Conservation (phyloP, 1,140 invertebrate genomes). For the Caenorhabditis brenneri region DNA sequence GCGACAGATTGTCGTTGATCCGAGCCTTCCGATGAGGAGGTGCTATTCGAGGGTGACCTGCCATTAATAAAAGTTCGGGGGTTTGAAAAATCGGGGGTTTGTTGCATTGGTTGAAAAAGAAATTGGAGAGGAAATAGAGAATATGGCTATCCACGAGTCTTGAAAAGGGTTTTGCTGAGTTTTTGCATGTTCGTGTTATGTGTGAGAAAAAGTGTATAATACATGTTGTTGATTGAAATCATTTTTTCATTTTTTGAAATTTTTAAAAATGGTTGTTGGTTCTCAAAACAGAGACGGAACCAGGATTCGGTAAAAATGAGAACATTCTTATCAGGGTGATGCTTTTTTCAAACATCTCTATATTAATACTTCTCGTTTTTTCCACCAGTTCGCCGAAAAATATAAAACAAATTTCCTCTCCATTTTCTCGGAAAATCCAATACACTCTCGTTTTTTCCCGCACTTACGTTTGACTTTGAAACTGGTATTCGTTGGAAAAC, state of each 20-base stretch:
- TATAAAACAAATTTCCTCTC: too few relatives aligned
- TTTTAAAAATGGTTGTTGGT: too few relatives aligned
- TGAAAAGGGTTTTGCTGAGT: not conserved
- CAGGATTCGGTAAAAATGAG: too few relatives aligned
- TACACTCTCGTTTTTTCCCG: too few relatives aligned
- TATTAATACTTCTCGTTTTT: too few relatives aligned
- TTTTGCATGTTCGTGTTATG: not conserved
- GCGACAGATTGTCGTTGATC: conserved; percentile 1
- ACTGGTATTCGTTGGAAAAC: conserved; percentile 8
- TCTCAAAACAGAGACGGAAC: too few relatives aligned
- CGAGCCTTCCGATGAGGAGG: conserved; percentile 18
- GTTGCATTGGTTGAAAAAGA: not conserved
- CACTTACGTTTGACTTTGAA: conserved; percentile 18
- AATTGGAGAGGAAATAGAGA: not conserved
- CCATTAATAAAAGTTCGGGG: not conserved
- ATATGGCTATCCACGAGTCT: not conserved
- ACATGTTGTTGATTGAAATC: too few relatives aligned
- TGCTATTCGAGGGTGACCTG: conserved; percentile 2
- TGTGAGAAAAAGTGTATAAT: not conserved
- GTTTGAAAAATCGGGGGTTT: not conserved
- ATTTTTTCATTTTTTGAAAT: too few relatives aligned
- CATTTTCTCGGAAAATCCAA: too few relatives aligned
- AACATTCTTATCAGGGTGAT: too few relatives aligned
- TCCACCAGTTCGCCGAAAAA: too few relatives aligned
- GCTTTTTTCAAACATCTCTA: too few relatives aligned